phyloP scores from a whole-genome alignment of 2,888 invertebrate species.

The Ectemnius lituratus region DNA sequence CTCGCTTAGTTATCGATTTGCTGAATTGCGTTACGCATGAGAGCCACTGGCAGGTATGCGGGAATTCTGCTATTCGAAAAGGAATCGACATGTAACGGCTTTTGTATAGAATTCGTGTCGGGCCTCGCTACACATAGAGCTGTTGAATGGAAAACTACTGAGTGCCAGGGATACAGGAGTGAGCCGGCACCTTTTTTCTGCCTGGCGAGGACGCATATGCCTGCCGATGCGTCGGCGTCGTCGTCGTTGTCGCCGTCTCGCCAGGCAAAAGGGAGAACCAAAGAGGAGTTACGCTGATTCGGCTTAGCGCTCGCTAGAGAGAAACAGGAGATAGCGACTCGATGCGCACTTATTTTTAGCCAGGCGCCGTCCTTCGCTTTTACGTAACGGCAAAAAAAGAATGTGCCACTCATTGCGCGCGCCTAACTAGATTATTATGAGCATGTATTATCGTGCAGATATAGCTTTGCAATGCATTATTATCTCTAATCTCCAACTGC shows the following conservation, averaged over 20 bases:
- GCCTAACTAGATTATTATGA: constrained; percentile 33
- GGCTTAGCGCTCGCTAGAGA: constrained; percentile 42
- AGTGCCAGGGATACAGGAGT: constrained; percentile 14
- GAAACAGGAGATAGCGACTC: constrained; percentile 68
- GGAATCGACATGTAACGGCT: constrained; percentile 37
- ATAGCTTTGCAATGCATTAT: too few species aligned
- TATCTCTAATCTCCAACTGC: too few species aligned
- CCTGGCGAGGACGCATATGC: constrained; percentile 21
- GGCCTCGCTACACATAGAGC: constrained; percentile 20
- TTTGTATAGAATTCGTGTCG: constrained; percentile 35
- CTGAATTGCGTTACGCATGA: constrained; percentile 29
- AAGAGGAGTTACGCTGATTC: constrained; percentile 27
- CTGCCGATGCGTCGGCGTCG: constrained; percentile 4
- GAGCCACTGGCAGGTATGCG: constrained; percentile 60
- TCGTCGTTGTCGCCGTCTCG: constrained; percentile 11
- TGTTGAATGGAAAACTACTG: constrained; percentile 41
- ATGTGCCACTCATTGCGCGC: constrained; percentile 40
- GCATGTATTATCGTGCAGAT: constrained; percentile 16
- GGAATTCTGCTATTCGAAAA: constrained; percentile 42
- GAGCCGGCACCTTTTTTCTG: constrained; percentile 11
- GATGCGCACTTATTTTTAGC: constrained; percentile 68
- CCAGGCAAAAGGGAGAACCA: constrained; percentile 36
- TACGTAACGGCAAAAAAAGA: constrained; percentile 64
- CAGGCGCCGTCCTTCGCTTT: constrained; percentile 68
- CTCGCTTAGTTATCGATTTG: constrained; percentile 20